Evolutionary conservation across 1,140 invertebrate species (phyloP).

Genomic region (Apis florea): DNA sequence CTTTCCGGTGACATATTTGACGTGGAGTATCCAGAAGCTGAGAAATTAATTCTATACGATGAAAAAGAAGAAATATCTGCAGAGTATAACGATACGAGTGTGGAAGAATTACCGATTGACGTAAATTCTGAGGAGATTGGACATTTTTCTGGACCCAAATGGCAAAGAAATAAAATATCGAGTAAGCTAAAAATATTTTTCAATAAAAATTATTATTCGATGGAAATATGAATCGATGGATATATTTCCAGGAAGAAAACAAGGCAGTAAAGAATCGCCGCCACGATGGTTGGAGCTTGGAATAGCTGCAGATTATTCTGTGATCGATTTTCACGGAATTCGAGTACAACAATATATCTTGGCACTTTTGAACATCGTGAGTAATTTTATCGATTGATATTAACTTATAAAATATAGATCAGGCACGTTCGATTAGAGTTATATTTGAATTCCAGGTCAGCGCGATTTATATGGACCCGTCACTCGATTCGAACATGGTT

Average conservation of each 20-base stretch:
- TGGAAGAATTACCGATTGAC: conserved; percentile 30
- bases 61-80: conserved; percentile 32
- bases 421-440: not conserved
- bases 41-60: conserved; percentile 53
- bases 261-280: conserved; percentile 59
- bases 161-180: conserved; percentile 72
- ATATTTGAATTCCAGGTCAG: conserved; percentile 81
- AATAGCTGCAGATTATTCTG: conserved; percentile 85
- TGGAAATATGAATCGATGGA: not conserved
- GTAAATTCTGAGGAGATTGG: conserved; percentile 73
- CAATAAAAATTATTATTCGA: not conserved
- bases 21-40: conserved; percentile 55
- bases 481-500: conserved; percentile 84
- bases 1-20: conserved; percentile 79
- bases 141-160: conserved; percentile 78
- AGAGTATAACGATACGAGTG: conserved; percentile 27
- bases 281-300: conserved; percentile 85
- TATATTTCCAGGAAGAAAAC: conserved; percentile 61
- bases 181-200: conserved; percentile 62
- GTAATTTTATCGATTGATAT: conserved; percentile 57
- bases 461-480: conserved; percentile 86
- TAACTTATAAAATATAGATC: no score
- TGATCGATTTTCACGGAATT: conserved; percentile 86
- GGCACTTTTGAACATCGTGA: conserved; percentile 89
- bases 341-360: conserved; percentile 87